These are phyloP conservation scores for Drosophila yooni DNA, from an alignment of 2,888 invertebrate genomes.

Conservation along the genomic window DNA sequence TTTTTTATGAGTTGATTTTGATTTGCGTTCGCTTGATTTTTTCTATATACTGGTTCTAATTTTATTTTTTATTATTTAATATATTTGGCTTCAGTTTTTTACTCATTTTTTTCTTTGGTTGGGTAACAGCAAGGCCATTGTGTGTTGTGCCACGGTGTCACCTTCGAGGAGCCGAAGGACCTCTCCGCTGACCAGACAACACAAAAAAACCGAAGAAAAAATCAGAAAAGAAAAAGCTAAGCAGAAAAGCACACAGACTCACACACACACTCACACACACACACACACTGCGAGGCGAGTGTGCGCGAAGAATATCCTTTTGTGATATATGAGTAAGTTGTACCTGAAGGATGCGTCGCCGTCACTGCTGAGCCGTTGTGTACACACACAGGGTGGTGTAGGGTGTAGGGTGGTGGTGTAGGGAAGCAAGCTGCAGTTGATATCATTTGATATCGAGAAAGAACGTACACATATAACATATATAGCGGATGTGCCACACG, in stretches of 20 bases:
- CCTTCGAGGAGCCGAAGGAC: slow-evolving; percentile 65
- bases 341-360: slow-evolving; percentile 80
- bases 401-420: background rate
- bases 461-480: slow-evolving; percentile 61
- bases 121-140: slow-evolving; percentile 50
- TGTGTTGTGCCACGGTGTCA: slow-evolving; percentile 80
- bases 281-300: background rate
- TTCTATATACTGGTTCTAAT: slow-evolving; percentile 59
- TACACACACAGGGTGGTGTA: slow-evolving; percentile 63
- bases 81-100: slow-evolving; percentile 40
- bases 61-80: slow-evolving; percentile 47
- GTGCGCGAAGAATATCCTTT: slow-evolving; percentile 69
- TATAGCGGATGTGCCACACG: slow-evolving; percentile 34
- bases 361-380: slow-evolving; percentile 82
- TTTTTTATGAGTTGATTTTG: slow-evolving; percentile 67
- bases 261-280: background rate
- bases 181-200: slow-evolving; percentile 56
- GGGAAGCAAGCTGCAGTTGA: slow-evolving; percentile 56
- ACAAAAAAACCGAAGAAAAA: slow-evolving; percentile 33
- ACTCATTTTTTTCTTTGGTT: slow-evolving; percentile 1
- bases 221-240: slow-evolving; percentile 63
- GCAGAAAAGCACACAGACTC: slow-evolving; percentile 77
- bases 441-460: slow-evolving; percentile 80
- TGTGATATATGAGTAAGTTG: slow-evolving; percentile 83
- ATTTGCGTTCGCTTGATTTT: slow-evolving; percentile 51